Base-by-base conservation (phyloP, 2,113 vertebrate genomes). In the Thomomys bottae region DNA sequence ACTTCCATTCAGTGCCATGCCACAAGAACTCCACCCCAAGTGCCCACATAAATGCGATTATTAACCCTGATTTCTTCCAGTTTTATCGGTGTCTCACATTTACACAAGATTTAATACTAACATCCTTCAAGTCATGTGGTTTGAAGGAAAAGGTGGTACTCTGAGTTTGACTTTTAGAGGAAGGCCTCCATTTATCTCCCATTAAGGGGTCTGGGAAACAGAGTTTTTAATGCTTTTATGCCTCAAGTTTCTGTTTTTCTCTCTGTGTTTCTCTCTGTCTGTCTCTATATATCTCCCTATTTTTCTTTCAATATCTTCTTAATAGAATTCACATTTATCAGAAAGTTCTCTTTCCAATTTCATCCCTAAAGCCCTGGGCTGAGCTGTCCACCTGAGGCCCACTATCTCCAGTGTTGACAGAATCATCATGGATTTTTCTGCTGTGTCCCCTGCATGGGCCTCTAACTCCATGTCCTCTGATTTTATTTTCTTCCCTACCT, bases 281-380 rank as follows among this genome's bases (percentile, higher is more conserved):
- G 7, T 40, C 63, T 90, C 57, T 90, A 0, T 54, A 8, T 89
- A 84, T 54, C 77, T 80, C 70, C 67, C 87, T 88, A 59, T 73
- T 81, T 84, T 63, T 23, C 36, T 79, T 92, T 49, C 78, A 78
- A 34, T 40, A 68, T 54, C 17, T 82, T 90, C 32, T 71, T 83
- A 32, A 88, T 59, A 84, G n/a, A 84, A 90, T 38, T 42, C 57
- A 63, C 34, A 15, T 7, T 28, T 12, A 54, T 45, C 24, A 54
- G 36, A 75, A 83, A 79, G 79, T 42, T 94, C 49, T 90, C 36
- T 88, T 88, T 79, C 38, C 49, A 21, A 1, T 81, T 49, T 82
- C 84, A 57, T 91, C 3, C 15, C 54, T 89, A 63, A 36, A 93
- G 30, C 34, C 59, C 18, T 7, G 78, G 84, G n/a, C 57, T 49